Evolutionary conservation across 2,113 vertebrate genomes (phyloP).

Genomic region (Alectura lathami): DNA sequence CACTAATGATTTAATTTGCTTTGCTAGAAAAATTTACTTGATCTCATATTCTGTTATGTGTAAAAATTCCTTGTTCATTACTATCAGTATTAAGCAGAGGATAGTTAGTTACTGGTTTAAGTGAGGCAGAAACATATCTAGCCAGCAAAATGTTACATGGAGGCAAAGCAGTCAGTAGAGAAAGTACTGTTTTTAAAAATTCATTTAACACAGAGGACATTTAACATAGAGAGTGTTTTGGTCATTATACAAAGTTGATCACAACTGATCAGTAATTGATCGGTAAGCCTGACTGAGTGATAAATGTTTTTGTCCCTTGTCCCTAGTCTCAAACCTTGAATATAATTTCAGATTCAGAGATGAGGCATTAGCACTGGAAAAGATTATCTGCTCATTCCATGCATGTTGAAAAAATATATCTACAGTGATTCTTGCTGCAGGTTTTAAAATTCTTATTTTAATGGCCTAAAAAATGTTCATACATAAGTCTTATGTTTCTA

Average conservation of each 20-base stretch:
- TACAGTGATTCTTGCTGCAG: neutral
- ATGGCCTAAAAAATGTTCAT: neutral
- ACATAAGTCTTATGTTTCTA: neutral
- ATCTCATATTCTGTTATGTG: neutral
- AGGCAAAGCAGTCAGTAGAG: neutral
- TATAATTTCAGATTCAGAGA: neutral
- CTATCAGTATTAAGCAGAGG: neutral
- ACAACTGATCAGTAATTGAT: neutral
- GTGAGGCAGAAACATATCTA: neutral
- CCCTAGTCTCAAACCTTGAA: neutral
- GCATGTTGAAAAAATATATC: neutral
- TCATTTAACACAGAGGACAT: neutral
- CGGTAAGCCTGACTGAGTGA: neutral
- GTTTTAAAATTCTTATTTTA: neutral
- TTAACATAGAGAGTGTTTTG: neutral
- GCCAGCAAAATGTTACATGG: neutral
- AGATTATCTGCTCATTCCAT: neutral
- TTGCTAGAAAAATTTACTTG: neutral
- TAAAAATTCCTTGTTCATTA: neutral
- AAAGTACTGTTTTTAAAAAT: neutral
- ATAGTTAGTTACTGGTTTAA: neutral
- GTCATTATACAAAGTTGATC: neutral
- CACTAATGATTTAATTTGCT: neutral
- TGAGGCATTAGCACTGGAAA: accelerated
- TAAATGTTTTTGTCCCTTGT: neutral